Evolutionary conservation across 2,888 invertebrate species (phyloP).

Genomic region (Chironomus riparius): DNA sequence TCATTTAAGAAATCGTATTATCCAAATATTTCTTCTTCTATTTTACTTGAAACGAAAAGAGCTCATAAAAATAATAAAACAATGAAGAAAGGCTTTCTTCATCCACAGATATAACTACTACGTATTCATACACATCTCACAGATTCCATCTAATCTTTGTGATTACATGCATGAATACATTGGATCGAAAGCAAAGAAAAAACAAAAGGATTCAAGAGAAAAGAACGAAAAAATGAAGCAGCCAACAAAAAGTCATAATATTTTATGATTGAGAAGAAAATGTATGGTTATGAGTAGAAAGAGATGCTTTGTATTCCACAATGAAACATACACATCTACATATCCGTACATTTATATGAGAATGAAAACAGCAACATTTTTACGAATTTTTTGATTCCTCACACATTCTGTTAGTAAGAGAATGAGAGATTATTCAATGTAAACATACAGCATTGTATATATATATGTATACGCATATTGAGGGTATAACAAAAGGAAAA

Average conservation of each 20-base stretch:
- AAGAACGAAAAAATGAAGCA: background rate
- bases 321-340: too few relatives aligned
- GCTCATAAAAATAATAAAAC: background rate
- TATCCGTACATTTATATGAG: background rate
- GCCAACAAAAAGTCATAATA: slow-evolving; percentile 22
- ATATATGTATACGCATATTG: background rate
- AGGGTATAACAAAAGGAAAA: background rate
- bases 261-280: slow-evolving; percentile 7
- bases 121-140: background rate
- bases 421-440: slow-evolving; percentile 10
- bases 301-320: too few relatives aligned
- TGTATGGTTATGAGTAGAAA: background rate
- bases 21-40: too few relatives aligned
- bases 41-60: background rate
- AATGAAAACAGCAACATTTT: slow-evolving; percentile 2
- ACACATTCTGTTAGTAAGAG: background rate
- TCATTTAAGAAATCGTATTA: too few relatives aligned
- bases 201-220: slow-evolving; percentile 14
- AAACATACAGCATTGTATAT: background rate
- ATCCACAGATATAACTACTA: background rate
- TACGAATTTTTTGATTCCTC: background rate
- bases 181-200: background rate
- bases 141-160: slow-evolving; percentile 4
- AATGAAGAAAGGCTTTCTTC: background rate
- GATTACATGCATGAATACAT: slow-evolving; percentile 12